A percentile compares a stretch with the other conserved stretches of the same genome.
phyloP scores from a whole-genome alignment of 2,113 vertebrate genomes.

The human (Homo sapiens) region GRCh38 chr1:231738001-231738500 shows the following conservation, averaged over 20 bases:
- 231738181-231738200: not conserved
- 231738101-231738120: too few species aligned
- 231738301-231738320: not conserved
- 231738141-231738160: fast-evolving
- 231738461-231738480: not conserved
- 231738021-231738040: too few species aligned
- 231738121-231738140: too few species aligned
- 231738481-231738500: not conserved
- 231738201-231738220: not conserved
- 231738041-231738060: too few species aligned
- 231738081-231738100: too few species aligned
- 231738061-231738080: too few species aligned
- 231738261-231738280: not conserved
- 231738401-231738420: not conserved
- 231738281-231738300: fast-evolving
- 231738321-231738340: too few species aligned
- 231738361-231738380: not conserved
- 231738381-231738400: not conserved
- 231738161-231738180: not conserved
- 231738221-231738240: not conserved
- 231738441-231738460: not conserved
- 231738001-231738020: too few species aligned
- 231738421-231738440: not conserved
- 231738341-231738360: not conserved
- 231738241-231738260: fast-evolving